phyloP scores from a whole-genome alignment of 2,113 vertebrate genomes.

The Vombatus ursinus region DNA sequence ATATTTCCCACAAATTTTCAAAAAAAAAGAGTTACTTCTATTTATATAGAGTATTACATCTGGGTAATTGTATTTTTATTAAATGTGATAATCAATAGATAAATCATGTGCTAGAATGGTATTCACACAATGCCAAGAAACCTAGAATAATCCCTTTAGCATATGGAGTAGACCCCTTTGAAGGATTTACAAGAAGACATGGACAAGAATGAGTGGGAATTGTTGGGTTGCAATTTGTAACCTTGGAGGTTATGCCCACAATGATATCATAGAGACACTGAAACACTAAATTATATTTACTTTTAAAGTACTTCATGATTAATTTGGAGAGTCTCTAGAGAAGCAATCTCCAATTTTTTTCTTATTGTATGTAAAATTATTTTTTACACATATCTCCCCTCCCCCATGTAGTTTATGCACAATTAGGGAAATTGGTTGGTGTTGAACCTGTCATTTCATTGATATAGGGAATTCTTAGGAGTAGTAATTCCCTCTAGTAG shows the following conservation, averaged over 20 bases:
- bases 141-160: not conserved
- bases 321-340: not conserved
- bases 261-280: not conserved
- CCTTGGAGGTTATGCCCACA: not conserved
- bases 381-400: not conserved
- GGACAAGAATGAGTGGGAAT: not conserved
- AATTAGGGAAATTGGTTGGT: not conserved
- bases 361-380: not conserved
- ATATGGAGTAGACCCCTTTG: not conserved
- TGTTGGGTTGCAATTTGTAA: not conserved
- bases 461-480: not conserved
- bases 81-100: not conserved
- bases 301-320: not conserved
- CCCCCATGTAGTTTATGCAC: not conserved
- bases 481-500: not conserved
- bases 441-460: not conserved
- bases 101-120: not conserved
- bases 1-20: not conserved
- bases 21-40: not conserved
- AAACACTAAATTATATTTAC: not conserved
- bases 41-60: not conserved
- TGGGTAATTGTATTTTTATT: not conserved
- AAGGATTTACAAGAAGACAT: not conserved
- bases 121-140: not conserved
- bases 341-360: not conserved